Base-by-base conservation (phyloP, 2,888 invertebrate genomes). In the Drosophila putrida region DNA sequence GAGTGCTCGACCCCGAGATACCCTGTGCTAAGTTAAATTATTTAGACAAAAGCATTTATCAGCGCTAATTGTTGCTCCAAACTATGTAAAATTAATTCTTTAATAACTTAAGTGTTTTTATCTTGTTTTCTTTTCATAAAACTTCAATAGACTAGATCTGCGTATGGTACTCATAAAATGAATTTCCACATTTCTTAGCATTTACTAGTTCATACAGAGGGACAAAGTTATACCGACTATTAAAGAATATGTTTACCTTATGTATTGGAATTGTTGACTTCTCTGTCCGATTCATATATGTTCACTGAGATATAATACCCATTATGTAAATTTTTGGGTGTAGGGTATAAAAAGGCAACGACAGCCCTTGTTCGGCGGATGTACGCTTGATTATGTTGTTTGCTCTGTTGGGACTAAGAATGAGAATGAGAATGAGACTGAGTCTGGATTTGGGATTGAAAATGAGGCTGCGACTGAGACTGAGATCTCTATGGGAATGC, bases 371-470 rank as follows among this genome's bases (percentile, higher is more conserved):
- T 53, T 39, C 44, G 41, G 61, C 82, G 80, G 88, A 89, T 89
- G 85, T 85, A 78, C 80, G 88, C 85, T 75, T 85, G 85, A 89
- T 85, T 85, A 85, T 85, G 85, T 89, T 85, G 85, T 85, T 88
- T 74, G 60, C 70, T 51, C 55, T 71, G 66, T 61, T 62, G 68
- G 33, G 54, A 55, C 25, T 49, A 36, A 10, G 41, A 27, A 6
- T 47, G 31, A 8, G n/a, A 47, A 4, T 31, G 58, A 47, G 50
- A 43, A 8, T 33, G 49, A 10, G 11, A 13, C 11, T 31, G 46
- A 9, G 27, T n/a, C 2, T 13, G 49, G 20, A 20, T 35, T 20
- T 49, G 38, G 51, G 38, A 51, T 47, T 51, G 50, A n/a, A 41
- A 60, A 55, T 54, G 50, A 13, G 44, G 69, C 43, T 65, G 66